Base-by-base conservation (phyloP, 1,140 invertebrate species). In the Melanaphis sacchari region DNA sequence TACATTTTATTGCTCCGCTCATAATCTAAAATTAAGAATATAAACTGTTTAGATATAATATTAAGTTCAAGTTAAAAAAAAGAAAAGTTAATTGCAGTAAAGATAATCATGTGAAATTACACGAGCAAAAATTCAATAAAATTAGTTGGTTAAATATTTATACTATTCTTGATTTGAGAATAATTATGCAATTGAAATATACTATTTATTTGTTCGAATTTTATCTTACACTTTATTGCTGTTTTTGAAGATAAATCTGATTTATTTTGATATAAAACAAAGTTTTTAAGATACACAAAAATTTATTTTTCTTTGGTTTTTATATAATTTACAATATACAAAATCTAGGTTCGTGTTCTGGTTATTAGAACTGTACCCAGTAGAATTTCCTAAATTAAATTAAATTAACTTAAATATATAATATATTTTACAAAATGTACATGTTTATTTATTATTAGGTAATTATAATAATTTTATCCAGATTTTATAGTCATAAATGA, bases 301-400 rank as follows among this genome's bases (percentile, higher is more conserved):
- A 36, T 88, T 88, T 88, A 88, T 88, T 88, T 49, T 46, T 88
- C 46, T 88, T 88, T 46, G n/a, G 87, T 36, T 88, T 49, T 88
- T 84, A 84, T 26, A 40, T 84, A 84, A 84, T 76, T 84, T 41
- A 84, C 38, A 84, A 84, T 40, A 41, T 84, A 84, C 38, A 84
- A 84, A 84, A 84, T 84, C 38, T 3, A 84, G 82, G 82, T 31
- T 41, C 22, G 11, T 31, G 22, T 84, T 84, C 82, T 84, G 9
- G 82, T 84, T 41, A 41, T 84, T 40, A 84, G 9, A 84, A 84
- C 82, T 40, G 9, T 84, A 84, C 82, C 82, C 82, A 84, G 36
- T 40, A 84, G 24, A 38, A 84, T 41, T 84, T 84, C 24, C 82
- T 84, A 84, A 84, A 84, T 40, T 84, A 40, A 41, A 26, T 84